phyloP scores from a whole-genome alignment of 2,888 invertebrate species.

The Tuberolachnus salignus region DNA sequence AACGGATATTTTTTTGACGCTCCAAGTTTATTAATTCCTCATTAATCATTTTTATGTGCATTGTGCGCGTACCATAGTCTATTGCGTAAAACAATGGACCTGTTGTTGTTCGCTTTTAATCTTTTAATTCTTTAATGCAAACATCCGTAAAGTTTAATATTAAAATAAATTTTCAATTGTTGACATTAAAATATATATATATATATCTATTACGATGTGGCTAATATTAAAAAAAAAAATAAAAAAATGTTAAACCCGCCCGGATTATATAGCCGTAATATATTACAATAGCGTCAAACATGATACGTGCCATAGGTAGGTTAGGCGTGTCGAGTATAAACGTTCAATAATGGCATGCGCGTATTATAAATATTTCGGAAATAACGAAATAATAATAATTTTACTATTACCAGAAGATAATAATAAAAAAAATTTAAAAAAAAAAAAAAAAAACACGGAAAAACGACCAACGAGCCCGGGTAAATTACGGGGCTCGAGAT shows the following conservation, averaged over 20 bases:
- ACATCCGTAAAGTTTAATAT: slow-evolving; percentile 21
- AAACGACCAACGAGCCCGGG: too few relatives aligned
- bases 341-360: too few relatives aligned
- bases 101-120: slow-evolving; percentile 28
- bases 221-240: background rate
- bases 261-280: background rate
- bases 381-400: too few relatives aligned
- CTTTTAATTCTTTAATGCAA: slow-evolving; percentile 29
- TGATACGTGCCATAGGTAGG: background rate
- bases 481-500: too few relatives aligned
- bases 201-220: background rate
- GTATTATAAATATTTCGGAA: too few relatives aligned
- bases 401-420: too few relatives aligned
- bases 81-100: slow-evolving; percentile 10
- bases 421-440: too few relatives aligned
- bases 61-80: background rate
- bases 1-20: background rate
- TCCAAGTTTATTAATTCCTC: slow-evolving; percentile 28
- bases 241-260: background rate
- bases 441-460: too few relatives aligned
- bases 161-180: slow-evolving; percentile 26
- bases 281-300: background rate
- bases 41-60: slow-evolving; percentile 10
- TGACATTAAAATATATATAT: background rate
- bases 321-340: too few relatives aligned